These are phyloP conservation scores for Eospalax fontanierii DNA, from an alignment of 2,797 vertebrate species.

Conservation along the genomic window DNA sequence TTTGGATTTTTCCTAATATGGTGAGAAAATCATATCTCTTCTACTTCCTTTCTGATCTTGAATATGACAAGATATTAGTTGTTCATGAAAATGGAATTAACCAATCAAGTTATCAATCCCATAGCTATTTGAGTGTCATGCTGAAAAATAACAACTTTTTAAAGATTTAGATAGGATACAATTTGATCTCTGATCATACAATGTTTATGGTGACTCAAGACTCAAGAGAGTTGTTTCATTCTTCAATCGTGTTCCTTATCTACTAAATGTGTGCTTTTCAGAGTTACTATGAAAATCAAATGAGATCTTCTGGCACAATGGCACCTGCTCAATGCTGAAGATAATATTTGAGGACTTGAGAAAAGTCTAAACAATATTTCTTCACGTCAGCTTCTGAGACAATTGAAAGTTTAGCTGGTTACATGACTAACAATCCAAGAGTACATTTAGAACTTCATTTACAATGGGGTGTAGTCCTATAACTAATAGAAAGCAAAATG, in stretches of 20 bases:
- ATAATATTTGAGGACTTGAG: constrained; percentile 31
- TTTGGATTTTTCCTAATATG: not conserved
- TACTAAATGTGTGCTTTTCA: not conserved
- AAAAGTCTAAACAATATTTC: not conserved
- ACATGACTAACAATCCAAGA: not conserved
- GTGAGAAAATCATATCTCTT: not conserved
- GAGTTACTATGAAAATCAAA: not conserved
- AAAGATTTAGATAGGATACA: not conserved
- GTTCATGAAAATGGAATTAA: not conserved
- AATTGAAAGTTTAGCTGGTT: constrained; percentile 1
- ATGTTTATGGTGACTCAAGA: not conserved
- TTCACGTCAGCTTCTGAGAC: not conserved
- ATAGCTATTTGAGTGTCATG: constrained; percentile 39
- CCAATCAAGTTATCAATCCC: not conserved
- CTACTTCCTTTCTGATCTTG: constrained; percentile 10
- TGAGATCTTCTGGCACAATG: not conserved
- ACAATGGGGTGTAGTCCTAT: not conserved
- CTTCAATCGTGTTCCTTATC: not conserved
- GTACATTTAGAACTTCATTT: not conserved
- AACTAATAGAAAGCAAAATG: not conserved
- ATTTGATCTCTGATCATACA: not conserved
- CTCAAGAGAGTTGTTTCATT: not conserved
- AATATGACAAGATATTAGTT: not conserved
- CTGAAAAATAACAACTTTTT: constrained; percentile 4
- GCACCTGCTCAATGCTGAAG: not conserved